Conservation (phyloP, 35 echinoderm and acorn worm genomes). For the Heliocidaris erythrogramma region DNA sequence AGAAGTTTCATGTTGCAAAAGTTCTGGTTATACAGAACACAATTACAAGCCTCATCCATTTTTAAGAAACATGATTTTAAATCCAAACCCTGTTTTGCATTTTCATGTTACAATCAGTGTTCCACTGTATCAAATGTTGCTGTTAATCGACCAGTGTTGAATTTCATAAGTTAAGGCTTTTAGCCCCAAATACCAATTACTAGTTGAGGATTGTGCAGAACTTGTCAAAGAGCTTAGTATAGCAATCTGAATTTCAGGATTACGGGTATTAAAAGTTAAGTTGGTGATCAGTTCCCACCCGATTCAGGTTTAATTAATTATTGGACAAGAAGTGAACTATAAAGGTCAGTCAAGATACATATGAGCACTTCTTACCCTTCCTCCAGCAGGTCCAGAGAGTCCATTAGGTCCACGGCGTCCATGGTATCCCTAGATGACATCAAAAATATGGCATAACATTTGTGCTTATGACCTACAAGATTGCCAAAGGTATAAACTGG, state of each 20-base stretch:
- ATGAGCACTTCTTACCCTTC: constrained; percentile 30
- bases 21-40: too few species aligned
- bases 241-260: not conserved
- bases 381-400: constrained; percentile 53
- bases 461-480: not conserved
- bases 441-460: not conserved
- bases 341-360: not conserved
- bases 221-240: too few species aligned
- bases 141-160: not conserved
- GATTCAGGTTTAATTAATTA: not conserved
- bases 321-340: not conserved
- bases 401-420: constrained; percentile 60
- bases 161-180: not conserved
- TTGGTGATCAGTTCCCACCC: not conserved
- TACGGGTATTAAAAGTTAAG: not conserved
- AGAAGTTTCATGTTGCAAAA: too few species aligned
- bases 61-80: too few species aligned
- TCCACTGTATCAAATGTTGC: too few species aligned
- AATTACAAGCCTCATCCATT: too few species aligned
- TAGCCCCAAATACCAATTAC: not conserved
- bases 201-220: too few species aligned
- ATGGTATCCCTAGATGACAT: constrained; percentile 29
- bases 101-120: too few species aligned
- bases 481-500: not conserved
- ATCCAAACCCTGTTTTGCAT: too few species aligned